Evolutionary conservation across 2,888 invertebrate genomes (phyloP).

Genomic region (Quadroppia sp.): DNA sequence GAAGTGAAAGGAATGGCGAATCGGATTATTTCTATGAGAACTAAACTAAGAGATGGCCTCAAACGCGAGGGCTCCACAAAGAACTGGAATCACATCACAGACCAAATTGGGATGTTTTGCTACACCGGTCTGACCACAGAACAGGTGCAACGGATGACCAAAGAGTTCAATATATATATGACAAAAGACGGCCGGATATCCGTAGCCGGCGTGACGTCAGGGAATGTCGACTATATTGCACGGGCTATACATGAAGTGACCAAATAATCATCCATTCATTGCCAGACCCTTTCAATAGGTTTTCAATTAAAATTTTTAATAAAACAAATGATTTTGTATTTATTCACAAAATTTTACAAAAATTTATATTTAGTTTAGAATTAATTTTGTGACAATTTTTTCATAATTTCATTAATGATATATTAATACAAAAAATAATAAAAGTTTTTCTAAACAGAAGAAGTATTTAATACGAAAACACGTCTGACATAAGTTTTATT

Average conservation of each 20-base stretch:
- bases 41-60: slow-evolving; percentile 69
- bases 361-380: too few species aligned
- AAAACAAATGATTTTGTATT: too few species aligned
- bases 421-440: too few species aligned
- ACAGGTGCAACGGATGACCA: slow-evolving; percentile 78
- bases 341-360: too few species aligned
- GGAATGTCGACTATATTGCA: slow-evolving; percentile 91
- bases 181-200: slow-evolving; percentile 98
- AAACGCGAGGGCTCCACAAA: slow-evolving; percentile 73
- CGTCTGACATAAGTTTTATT: neutral
- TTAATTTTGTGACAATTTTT: too few species aligned
- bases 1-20: slow-evolving; percentile 98
- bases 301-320: too few species aligned
- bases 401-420: too few species aligned
- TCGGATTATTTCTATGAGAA: slow-evolving; percentile 86
- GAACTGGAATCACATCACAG: slow-evolving; percentile 90
- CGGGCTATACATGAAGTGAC: slow-evolving; percentile 89
- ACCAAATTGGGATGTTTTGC: slow-evolving; percentile 99
- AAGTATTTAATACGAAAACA: too few species aligned
- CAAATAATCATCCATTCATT: too few species aligned
- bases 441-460: too few species aligned
- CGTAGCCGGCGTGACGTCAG: slow-evolving; percentile 90
- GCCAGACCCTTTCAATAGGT: too few species aligned
- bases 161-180: slow-evolving; percentile 86
- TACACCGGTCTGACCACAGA: slow-evolving; percentile 85